Base-by-base conservation (phyloP, 2,113 vertebrate species). In the Syngnathoides biaculeatus region DNA sequence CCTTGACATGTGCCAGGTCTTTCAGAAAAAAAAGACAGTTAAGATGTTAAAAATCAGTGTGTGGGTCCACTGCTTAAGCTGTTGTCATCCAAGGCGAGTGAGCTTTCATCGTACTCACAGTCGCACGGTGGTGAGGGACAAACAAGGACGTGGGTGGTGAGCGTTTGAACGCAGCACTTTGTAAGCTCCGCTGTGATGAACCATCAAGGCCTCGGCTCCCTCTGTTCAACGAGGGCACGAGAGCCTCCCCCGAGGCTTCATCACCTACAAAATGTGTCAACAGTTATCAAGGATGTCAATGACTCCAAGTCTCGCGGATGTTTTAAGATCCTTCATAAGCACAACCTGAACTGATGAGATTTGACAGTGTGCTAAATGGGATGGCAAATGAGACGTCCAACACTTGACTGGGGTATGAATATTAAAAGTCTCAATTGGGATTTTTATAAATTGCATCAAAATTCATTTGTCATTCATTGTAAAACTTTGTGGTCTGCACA, bases 71-170 rank as follows among this genome's bases (percentile, higher is more conserved):
- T 17, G 45, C 45, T 48, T 48, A 20, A 48, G 45, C 6, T 19
- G 5, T 15, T 48, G 45, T 17, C 43, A 15, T 17, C 30, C 30
- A 45, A 45, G 4, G 14, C 14, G 43, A 45, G 14, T 5, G 43
- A 45, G 50, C 19, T 9, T 8, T 39, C 30, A 11, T 38, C 79
- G 63, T 84, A 84, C 82, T 69, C 73, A 65, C 75, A 43, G 42
- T 13, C 2, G 2, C 63, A 56, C 43, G 61, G 42, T 59, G 72
- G 65, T n/a, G 17, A 65, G 76, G 66, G 56, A 77, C 63, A 68
- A 67, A 70, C 65, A 77, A 65, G 57, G 73, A 63, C 26, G 64
- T 62, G 61, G 65, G 53, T 52, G 68, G 55, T 53, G 40, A 65
- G 20, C 4, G 43, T 70, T 48, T 50, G 59, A 73, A 71, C 15